Percentiles rank a stretch among this genome's conserved stretches.
These are phyloP conservation scores for Spicauda simplicius DNA, from an alignment of 2,888 invertebrate genomes.

Conservation along the genomic window DNA sequence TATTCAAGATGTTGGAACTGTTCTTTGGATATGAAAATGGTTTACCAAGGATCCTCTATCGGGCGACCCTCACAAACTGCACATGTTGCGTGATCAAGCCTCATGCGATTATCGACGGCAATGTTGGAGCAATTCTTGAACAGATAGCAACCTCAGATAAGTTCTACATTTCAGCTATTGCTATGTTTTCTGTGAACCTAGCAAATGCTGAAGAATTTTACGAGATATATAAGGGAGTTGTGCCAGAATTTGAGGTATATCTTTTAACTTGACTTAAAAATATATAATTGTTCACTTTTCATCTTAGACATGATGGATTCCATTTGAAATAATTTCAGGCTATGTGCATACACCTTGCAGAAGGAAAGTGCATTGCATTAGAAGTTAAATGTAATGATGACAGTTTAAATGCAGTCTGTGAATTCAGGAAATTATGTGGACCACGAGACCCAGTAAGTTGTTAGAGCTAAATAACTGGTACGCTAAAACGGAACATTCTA, in stretches of 20 bases:
- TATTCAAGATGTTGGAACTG: slow-evolving; percentile 59
- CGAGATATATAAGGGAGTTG: slow-evolving; percentile 95
- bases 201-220: slow-evolving; percentile 94
- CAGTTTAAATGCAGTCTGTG: slow-evolving; percentile 83
- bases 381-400: slow-evolving; percentile 88
- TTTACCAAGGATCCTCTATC: slow-evolving; percentile 58
- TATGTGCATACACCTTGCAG: slow-evolving; percentile 92
- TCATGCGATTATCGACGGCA: slow-evolving; percentile 91
- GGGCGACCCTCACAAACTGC: slow-evolving; percentile 87
- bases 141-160: slow-evolving; percentile 88
- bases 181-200: slow-evolving; percentile 91
- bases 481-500: not conserved
- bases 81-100: slow-evolving; percentile 95
- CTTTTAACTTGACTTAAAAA: too few species aligned
- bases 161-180: slow-evolving; percentile 91
- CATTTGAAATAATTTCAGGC: slow-evolving; percentile 72
- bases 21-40: slow-evolving; percentile 71
- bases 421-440: slow-evolving; percentile 93
- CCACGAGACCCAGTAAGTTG: slow-evolving; percentile 89
- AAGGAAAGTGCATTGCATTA: slow-evolving; percentile 93
- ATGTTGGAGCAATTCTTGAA: slow-evolving; percentile 89
- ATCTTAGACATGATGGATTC: not conserved
- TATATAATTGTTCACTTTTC: not conserved
- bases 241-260: slow-evolving; percentile 87
- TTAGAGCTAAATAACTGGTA: not conserved